Percentiles rank a stretch among this genome's conserved stretches.
Conservation (phyloP, 2,797 vertebrate species). For the Gymnoscopelus microlampas region DNA sequence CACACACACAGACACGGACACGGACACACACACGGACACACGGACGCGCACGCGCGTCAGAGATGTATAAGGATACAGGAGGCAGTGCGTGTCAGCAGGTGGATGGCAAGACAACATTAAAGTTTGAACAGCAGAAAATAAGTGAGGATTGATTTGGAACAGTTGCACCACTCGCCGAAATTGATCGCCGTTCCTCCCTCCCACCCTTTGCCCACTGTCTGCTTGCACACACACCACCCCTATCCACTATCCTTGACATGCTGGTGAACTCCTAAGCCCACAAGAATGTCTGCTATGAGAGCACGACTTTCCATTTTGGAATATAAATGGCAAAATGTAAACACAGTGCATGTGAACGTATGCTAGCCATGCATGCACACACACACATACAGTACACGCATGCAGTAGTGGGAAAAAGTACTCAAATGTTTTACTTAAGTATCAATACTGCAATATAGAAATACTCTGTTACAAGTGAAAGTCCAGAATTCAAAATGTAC, state of each 20-base stretch:
- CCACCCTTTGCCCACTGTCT: background rate
- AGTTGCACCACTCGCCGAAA: background rate
- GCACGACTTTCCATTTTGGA: too few relatives aligned
- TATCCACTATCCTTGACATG: background rate
- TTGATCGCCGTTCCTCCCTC: background rate
- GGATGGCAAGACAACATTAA: background rate
- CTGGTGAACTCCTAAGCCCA: too few relatives aligned
- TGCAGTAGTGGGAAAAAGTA: too few relatives aligned
- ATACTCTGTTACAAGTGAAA: too few relatives aligned
- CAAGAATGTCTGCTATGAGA: too few relatives aligned
- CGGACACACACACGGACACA: too few relatives aligned
- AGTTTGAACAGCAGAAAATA: conserved; percentile 1
- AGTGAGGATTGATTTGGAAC: background rate
- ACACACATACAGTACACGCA: conserved; percentile 10
- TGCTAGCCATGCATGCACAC: background rate
- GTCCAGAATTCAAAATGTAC: too few relatives aligned
- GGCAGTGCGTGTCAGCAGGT: background rate
- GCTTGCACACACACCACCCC: background rate
- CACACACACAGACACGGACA: background rate
- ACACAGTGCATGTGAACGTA: too few relatives aligned
- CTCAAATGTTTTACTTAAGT: too few relatives aligned
- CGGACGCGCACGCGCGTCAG: too few relatives aligned
- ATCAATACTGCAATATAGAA: too few relatives aligned
- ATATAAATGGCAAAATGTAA: too few relatives aligned
- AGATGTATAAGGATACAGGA: background rate